phyloP scores from a whole-genome alignment of 1,140 invertebrate species.

The Saxidomus purpurata region DNA sequence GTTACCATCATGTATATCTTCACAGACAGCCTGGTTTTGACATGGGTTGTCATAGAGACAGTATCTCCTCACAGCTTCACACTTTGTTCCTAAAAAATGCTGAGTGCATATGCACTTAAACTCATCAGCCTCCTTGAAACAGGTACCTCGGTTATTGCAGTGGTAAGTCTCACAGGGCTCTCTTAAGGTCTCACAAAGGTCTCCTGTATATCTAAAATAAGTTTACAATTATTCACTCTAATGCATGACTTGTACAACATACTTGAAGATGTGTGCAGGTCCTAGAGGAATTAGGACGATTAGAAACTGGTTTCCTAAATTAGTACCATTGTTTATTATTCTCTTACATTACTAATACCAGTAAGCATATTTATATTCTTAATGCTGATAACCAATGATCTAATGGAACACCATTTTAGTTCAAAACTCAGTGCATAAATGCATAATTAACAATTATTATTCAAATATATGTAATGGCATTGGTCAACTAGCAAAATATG shows the following conservation, averaged over 20 bases:
- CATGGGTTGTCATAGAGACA: conserved; percentile 69
- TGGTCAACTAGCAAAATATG: no score
- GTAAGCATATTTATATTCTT: not conserved
- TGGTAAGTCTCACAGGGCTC: conserved; percentile 89
- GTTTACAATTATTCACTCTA: not conserved
- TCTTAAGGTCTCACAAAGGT: conserved; percentile 95
- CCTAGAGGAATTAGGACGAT: not conserved
- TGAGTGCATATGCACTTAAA: conserved; percentile 57
- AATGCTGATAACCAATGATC: not conserved
- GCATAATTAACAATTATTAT: no score
- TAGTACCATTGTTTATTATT: not conserved
- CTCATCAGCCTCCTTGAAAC: conserved; percentile 22
- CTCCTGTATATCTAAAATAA: conserved; percentile 88
- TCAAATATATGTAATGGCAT: no score
- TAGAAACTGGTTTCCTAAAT: not conserved
- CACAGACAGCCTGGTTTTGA: conserved; percentile 67
- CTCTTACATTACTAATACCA: not conserved
- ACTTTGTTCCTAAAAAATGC: conserved; percentile 38
- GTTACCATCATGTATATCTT: conserved; percentile 70
- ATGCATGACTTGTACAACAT: no score
- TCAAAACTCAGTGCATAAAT: no score
- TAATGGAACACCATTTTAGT: no score
- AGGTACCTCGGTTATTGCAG: conserved; percentile 59
- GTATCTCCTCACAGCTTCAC: conserved; percentile 69
- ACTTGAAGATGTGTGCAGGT: not conserved